Evolutionary conservation across 2,797 vertebrate genomes (phyloP), one percentile per base, ranked within the genome.

Genomic region (Falco berigora): DNA sequence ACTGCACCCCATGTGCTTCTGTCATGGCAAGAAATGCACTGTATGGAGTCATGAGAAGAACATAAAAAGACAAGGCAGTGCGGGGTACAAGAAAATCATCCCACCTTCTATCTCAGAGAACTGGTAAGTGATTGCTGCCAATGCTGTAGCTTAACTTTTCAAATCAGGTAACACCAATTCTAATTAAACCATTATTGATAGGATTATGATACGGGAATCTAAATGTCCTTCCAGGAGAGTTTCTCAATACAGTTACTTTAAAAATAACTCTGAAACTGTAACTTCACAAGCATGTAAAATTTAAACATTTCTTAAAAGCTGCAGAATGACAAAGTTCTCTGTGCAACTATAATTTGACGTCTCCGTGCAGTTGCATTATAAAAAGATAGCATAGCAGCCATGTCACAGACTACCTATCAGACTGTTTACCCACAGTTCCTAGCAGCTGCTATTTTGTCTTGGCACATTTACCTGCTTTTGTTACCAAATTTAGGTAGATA

Each of bases 341-440:
- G 18, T 38, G 24, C 40, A 80, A 46, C 10, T 53, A 15, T 25
- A 47, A 75, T 52, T n/a, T 75, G 27, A 71, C 32, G 71, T 8
- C 20, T 67, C 32, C 67, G 27, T 1, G 0, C 20, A 24, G 25
- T 3, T 15, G 11, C 44, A 34, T 32, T 47, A 52, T 28, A 47
- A 89, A 71, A 74, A 36, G 6, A n/a, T 9, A 42, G 27, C 0
- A 0, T 1, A 40, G 46, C 68, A 74, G 6, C 25, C 18, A 3
- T 27, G 19, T 55, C 44, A 55, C 25, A 25, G 38, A 30, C 20
- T 62, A 40, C 16, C 27, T 89, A 47, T 4, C 4, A 59, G 47
- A 30, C 5, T 4, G 2, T 28, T 66, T 34, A 80, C 15, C 44
- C 44, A 79, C 27, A 88, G 53, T 8, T 82, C 44, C 30, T 14